Conservation (phyloP, 2,113 vertebrate genomes). For the Tetrao urogallus region DNA sequence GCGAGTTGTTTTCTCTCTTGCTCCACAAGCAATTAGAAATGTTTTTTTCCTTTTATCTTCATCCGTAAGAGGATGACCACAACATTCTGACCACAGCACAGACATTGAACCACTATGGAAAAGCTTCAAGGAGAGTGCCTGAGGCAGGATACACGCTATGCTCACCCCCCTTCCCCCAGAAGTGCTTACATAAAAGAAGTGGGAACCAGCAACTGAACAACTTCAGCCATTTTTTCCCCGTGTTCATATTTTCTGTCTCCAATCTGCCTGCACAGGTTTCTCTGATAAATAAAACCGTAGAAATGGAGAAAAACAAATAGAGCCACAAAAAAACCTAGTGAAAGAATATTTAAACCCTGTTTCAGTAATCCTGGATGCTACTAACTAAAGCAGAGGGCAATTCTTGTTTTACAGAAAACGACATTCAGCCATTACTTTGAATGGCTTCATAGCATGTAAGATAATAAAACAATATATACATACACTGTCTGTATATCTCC, state of each 20-base stretch:
- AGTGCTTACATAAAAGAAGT: neutral
- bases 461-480: too few relatives aligned
- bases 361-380: neutral
- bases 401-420: neutral
- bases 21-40: neutral
- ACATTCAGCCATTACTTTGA: neutral
- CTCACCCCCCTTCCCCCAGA: neutral
- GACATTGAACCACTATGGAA: neutral
- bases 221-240: neutral
- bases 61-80: neutral
- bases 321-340: neutral
- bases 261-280: neutral
- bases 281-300: neutral
- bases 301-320: neutral
- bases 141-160: accelerated
- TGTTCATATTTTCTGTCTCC: neutral
- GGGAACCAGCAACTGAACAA: neutral
- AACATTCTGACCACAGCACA: neutral
- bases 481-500: accelerated
- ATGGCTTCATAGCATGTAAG: neutral
- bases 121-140: neutral
- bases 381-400: neutral
- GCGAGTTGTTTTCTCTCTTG: neutral
- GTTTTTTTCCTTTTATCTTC: neutral
- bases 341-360: neutral